Percentiles rank a stretch among this genome's conserved stretches.
These are phyloP conservation scores for Lapara coniferarum DNA, from an alignment of 2,888 invertebrate species.

Conservation along the genomic window DNA sequence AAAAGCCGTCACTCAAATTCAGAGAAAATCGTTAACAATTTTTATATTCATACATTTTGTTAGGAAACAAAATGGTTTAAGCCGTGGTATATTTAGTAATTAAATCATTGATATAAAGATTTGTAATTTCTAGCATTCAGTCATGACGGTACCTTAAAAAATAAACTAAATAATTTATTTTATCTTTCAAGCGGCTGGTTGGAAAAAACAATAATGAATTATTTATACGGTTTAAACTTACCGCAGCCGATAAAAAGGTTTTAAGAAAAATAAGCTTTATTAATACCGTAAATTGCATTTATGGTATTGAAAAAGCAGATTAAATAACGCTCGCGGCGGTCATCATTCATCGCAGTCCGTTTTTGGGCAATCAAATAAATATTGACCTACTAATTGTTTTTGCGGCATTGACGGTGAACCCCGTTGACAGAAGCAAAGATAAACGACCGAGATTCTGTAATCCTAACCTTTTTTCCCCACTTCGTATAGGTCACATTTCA, in stretches of 20 bases:
- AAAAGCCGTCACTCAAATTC: neutral
- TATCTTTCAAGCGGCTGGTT: too few species aligned
- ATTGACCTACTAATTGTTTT: constrained; percentile 82
- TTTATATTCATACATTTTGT: too few species aligned
- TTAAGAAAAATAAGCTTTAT: neutral
- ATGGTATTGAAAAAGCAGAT: constrained; percentile 41
- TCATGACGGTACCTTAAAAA: too few species aligned
- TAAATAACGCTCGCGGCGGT: constrained; percentile 49
- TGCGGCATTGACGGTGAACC: constrained; percentile 72
- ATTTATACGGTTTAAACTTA: too few species aligned
- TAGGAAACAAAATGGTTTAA: too few species aligned
- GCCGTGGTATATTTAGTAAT: too few species aligned
- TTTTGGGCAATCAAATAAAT: constrained; percentile 76
- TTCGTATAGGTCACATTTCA: constrained; percentile 56
- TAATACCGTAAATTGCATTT: constrained; percentile 15
- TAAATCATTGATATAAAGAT: too few species aligned
- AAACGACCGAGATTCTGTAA: constrained; percentile 70
- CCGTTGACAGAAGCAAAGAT: constrained; percentile 78
- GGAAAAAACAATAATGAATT: too few species aligned
- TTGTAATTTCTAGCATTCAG: too few species aligned
- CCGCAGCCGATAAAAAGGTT: too few species aligned
- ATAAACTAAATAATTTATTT: too few species aligned
- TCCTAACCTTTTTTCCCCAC: constrained; percentile 61
- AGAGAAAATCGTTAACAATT: neutral
- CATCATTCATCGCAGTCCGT: constrained; percentile 63